phyloP scores from a whole-genome alignment of 2,797 vertebrate genomes.

The Chiroxiphia lanceolata region DNA sequence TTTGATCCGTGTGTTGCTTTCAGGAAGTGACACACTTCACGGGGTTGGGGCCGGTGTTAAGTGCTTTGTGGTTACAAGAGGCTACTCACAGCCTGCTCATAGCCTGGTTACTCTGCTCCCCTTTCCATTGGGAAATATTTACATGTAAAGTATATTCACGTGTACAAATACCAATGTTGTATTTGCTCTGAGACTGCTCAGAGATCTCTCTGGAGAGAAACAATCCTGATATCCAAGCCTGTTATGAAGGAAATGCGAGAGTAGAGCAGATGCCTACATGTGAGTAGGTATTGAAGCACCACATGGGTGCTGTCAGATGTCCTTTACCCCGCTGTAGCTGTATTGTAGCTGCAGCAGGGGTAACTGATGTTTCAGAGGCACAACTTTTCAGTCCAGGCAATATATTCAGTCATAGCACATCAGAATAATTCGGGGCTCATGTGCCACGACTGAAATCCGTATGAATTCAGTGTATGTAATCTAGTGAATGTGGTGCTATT shows the following conservation, averaged over 20 bases:
- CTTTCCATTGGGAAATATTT: background rate
- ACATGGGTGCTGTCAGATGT: background rate
- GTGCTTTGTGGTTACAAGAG: background rate
- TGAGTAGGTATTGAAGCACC: background rate
- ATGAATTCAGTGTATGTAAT: background rate
- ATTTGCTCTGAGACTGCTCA: background rate
- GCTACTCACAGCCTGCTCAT: background rate
- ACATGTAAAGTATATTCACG: background rate
- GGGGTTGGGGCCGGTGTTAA: background rate
- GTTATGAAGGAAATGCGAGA: background rate
- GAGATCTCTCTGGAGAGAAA: background rate
- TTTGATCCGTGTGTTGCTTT: background rate
- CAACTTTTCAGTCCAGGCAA: background rate
- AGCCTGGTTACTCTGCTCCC: background rate
- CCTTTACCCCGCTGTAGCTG: background rate
- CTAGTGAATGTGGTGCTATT: background rate
- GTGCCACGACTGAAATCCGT: background rate
- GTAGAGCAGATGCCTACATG: background rate
- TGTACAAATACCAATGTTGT: background rate
- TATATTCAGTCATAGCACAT: rapidly evolving
- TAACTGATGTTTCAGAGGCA: background rate
- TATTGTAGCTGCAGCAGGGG: background rate
- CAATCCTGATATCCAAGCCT: background rate
- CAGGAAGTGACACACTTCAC: background rate
- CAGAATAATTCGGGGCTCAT: background rate